Evolutionary conservation across 2,888 invertebrate species (phyloP), one percentile per base, ranked within the genome.

Genomic region (Xestobium rufovillosum): DNA sequence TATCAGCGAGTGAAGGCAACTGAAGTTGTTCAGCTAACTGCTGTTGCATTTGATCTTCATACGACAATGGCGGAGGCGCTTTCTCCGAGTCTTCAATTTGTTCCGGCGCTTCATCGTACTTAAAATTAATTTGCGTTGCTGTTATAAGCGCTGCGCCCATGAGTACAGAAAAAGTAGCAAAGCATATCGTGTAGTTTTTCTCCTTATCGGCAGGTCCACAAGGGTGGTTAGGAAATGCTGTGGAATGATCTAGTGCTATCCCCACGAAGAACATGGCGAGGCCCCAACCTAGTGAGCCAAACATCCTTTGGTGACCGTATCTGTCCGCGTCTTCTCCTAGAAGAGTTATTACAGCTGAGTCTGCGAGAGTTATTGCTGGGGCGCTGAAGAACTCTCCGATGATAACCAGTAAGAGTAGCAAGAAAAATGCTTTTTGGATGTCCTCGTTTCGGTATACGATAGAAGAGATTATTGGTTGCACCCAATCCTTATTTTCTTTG

Each of bases 231-330:
- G 91, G 87, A 66, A 98, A 97, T 1, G 92, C 84, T 12, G 94
- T 94, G 38, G 95, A 94, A 64, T 96, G 92, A 68, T 98, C 97
- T 42, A 98, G 70, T 2, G 89, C 92, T 53, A 94, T 91, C 40
- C 91, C 92, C 41, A 98, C 94, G 61, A 97, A 84, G 68, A 98
- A 97, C 97, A 98, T 98, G 29, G 97, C 88, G 51, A 97, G 70
- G 15, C 94, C 97, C 97, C 97, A 98, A 28, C 97, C 97, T 40
- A 95, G 71, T 14, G 92, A 92, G 2, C 95, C 95, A 60, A 95
- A 97, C 91, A 98, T 95, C 50, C 97, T 78, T 68, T 97, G 97
- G 56, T 92, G 87, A 0, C 96, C 96, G 63, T 97, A 91, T 50
- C 84, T 77, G 56, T 86, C 86, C 1, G 85, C 83, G 58, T 87